Evolutionary conservation across 2,888 invertebrate species (phyloP), one percentile per base, ranked within the genome.

Genomic region (Aphrophora alni): DNA sequence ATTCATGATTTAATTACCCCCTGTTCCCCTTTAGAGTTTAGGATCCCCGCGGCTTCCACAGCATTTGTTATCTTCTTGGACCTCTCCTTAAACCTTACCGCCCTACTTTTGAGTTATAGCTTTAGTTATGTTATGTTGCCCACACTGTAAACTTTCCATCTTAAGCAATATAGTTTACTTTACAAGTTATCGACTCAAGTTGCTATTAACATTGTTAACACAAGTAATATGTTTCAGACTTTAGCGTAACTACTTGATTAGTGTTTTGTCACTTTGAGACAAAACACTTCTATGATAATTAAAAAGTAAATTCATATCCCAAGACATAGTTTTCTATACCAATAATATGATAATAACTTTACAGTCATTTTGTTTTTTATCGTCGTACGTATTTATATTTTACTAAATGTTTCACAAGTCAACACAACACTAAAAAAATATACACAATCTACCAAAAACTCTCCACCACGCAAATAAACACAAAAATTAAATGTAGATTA

Each of bases 1-100:
- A 78, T 78, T 78, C 78, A 78, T 78, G 78, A 78, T 78, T 78
- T 78, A 78, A 78, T 78, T 78, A 78, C 59, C 59, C 59, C 59
- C 59, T 59, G 1, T 8, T 21, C 59, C 21, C 59, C 59, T 21
- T 33, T 33, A 33, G 33, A 33, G 5, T 33, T 33, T 33, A 33
- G 33, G 4, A 59, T 21, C 59, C 59, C 59, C 14, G 2, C 59
- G 59, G 59, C 59, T 21, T 4, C 59, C 21, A 14, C 59, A 4
- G 59, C n/a, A 59, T 59, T 59, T 59, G 21, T 59, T 59, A 59
- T 59, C 59, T 21, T 59, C 59, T 59, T 59, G 59, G 59, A 59
- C 59, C 59, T 59, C 12, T 59, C 59, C 59, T 59, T 59, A 59
- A 59, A 59, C 59, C 59, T 59, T 12, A 44, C 5, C 59, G 21